A percentile compares a stretch with the other conserved stretches of the same genome.
These are phyloP conservation scores for Turritopsis dohrnii DNA, from an alignment of 30 jellyfish, hydroid and myxozoan genomes.

Conservation along the genomic window DNA sequence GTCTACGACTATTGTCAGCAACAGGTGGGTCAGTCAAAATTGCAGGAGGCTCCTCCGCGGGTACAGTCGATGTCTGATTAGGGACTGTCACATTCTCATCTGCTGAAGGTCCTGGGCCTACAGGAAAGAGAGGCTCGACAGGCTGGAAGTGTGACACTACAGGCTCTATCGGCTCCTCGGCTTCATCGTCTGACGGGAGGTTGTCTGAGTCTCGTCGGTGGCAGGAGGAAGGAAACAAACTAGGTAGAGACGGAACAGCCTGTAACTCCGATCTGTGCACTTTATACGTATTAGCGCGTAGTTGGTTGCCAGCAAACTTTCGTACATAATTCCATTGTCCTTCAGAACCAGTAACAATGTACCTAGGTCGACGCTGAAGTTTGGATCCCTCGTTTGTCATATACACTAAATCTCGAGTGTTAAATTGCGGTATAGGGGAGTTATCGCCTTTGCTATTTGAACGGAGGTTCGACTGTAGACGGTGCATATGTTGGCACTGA, in stretches of 20 bases:
- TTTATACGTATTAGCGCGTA: slow-evolving; percentile 7
- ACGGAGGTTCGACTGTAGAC: slow-evolving; percentile 9
- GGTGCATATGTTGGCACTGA: neutral
- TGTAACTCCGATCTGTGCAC: slow-evolving; percentile 9
- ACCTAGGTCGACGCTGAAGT: slow-evolving; percentile 5
- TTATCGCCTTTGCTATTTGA: neutral
- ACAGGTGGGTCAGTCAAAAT: slow-evolving; percentile 7
- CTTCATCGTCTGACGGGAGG: slow-evolving; percentile 11
- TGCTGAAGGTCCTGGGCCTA: neutral
- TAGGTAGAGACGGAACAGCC: slow-evolving; percentile 8
- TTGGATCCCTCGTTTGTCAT: neutral
- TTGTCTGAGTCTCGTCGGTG: slow-evolving; percentile 6
- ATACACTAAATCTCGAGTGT: neutral
- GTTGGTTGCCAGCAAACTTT: slow-evolving; percentile 1
- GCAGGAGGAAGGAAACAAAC: slow-evolving; percentile 2
- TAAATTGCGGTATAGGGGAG: neutral
- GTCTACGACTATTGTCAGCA: slow-evolving; percentile 5
- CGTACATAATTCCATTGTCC: slow-evolving; percentile 3
- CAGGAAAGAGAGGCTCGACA: no score
- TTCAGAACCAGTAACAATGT: slow-evolving; percentile 1
- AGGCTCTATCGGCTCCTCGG: slow-evolving; percentile 5
- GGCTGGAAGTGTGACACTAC: no score
- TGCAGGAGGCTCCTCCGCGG: slow-evolving; percentile 14
- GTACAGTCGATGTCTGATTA: neutral
- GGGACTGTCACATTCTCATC: neutral